Evolutionary conservation across 1,140 invertebrate genomes (phyloP).

Genomic region (Periplaneta americana): DNA sequence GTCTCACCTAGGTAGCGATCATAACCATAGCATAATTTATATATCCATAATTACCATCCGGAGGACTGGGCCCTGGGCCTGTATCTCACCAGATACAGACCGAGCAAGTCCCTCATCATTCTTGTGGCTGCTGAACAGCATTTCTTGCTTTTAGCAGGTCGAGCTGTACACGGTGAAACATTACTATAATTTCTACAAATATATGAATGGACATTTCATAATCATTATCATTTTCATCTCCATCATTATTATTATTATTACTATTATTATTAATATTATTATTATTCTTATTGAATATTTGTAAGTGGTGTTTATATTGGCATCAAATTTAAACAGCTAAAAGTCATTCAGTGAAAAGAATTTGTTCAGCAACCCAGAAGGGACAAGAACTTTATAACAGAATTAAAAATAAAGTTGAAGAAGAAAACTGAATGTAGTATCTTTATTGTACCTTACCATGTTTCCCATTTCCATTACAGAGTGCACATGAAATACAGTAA

Average conservation of each 20-base stretch:
- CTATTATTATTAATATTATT: background rate
- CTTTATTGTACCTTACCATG: background rate
- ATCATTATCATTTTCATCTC: background rate
- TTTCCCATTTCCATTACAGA: no score
- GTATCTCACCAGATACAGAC: background rate
- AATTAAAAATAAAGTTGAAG: slow-evolving; percentile 18
- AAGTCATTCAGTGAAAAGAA: slow-evolving; percentile 2
- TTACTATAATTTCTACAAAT: background rate
- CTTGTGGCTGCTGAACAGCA: background rate
- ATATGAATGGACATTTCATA: background rate
- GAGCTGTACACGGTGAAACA: background rate
- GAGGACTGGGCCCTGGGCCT: background rate
- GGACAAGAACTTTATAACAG: slow-evolving; percentile 15
- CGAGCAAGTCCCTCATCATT: background rate
- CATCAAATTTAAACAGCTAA: background rate
- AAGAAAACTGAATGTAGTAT: background rate
- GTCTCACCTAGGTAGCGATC: slow-evolving; percentile 16
- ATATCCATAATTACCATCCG: slow-evolving; percentile 14
- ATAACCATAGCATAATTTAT: slow-evolving; percentile 19
- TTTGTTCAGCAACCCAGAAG: slow-evolving; percentile 16
- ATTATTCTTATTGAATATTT: background rate
- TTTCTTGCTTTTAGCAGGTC: background rate
- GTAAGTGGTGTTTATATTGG: background rate
- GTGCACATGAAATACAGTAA: no score
- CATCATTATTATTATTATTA: background rate